phyloP scores from a whole-genome alignment of 30 jellyfish, hydroid and myxozoan species.

The Hydractinia symbiolongicarpus region DNA sequence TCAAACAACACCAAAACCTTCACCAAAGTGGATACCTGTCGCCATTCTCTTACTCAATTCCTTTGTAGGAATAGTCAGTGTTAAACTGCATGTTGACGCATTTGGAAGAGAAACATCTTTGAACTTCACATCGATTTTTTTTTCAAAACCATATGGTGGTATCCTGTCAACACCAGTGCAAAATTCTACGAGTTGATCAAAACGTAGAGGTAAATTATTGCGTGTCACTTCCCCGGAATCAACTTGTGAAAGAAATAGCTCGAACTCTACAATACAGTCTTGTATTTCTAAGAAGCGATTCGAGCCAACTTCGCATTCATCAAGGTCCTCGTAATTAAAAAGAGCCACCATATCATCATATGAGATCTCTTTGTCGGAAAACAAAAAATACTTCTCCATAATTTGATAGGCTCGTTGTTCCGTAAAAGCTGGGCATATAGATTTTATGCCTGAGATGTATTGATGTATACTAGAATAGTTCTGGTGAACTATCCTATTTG shows the following conservation, averaged over 20 bases:
- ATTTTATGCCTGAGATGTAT: not conserved
- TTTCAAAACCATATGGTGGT: not conserved
- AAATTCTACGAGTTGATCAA: not conserved
- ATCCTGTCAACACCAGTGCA: not conserved
- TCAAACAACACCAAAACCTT: not conserved
- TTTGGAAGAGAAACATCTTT: slow-evolving; percentile 1
- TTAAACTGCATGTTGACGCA: not conserved
- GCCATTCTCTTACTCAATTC: not conserved
- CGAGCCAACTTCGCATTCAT: not conserved
- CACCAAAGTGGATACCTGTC: not conserved
- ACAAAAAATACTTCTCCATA: not conserved
- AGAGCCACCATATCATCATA: not conserved
- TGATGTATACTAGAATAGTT: not conserved
- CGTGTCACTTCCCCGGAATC: not conserved
- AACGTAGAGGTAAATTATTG: not conserved
- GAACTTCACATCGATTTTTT: not conserved
- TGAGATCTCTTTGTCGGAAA: not conserved
- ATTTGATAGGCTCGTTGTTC: not conserved
- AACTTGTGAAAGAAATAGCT: not conserved
- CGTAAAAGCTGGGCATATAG: not conserved
- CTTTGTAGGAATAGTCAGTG: not conserved
- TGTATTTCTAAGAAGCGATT: not conserved
- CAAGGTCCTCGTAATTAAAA: not conserved
- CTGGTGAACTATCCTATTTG: not conserved
- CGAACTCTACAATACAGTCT: not conserved